Evolutionary conservation across 2,888 invertebrate genomes (phyloP), one percentile per base, ranked within the genome.

Genomic region (Netelia virgata): DNA sequence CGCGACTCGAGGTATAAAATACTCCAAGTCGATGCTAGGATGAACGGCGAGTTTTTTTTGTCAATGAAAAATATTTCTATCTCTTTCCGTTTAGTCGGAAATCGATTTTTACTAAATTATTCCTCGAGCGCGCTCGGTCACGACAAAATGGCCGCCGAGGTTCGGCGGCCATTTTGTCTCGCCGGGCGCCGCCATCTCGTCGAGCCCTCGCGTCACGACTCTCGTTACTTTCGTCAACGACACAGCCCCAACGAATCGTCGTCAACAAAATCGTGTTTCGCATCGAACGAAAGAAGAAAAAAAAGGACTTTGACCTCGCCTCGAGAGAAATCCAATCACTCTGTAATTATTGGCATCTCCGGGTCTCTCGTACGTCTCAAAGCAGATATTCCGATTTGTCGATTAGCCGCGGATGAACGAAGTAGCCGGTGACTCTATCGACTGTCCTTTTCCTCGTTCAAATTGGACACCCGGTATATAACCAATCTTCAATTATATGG

Each of bases 291-390:
- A 55, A 75, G 20, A 3, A 64, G 11, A 23, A 20, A 75, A 74
- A 43, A 10, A 55, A n/a, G 43, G 43, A 43, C 55, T 43, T 57
- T 57, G 8, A 47, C 36, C 68, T 59, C 50, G 14, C 59, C 14
- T 41, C n/a, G 9, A 16, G 18, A 8, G 69, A 69, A 61, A 68
- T 23, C 28, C 59, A 69, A 77, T 61, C 16, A 20, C 57, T 28
- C 73, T 18, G 20, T 75, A 41, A 75, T 75, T 75, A 64, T 75
- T 59, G 77, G 61, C 57, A 69, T 69, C 41, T 64, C 64, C 53
- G 36, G n/a, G 36, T 43, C 43, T 77, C 68, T 50, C 57, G 1
- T 23, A 10, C 23, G 10, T 68, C 59, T 10, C 77, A 47, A 77
- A 77, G 59, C 50, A 41, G 11, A 20, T 43, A 28, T 69, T 59